A percentile compares a stretch with the other conserved stretches of the same genome.
phyloP scores from a whole-genome alignment of 1,140 invertebrate genomes.

The Drosophila lini region DNA sequence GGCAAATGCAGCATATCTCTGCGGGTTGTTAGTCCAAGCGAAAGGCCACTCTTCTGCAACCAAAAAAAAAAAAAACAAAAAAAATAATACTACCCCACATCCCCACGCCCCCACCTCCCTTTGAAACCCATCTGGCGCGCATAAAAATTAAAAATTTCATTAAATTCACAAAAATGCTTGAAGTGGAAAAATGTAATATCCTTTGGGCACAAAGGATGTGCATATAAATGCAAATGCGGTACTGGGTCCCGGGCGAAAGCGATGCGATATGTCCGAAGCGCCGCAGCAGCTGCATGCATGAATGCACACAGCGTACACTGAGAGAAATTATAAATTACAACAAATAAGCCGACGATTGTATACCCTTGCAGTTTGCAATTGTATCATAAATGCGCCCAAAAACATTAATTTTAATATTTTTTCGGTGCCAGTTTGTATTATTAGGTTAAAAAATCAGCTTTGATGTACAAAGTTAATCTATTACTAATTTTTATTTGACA shows the following conservation, averaged over 20 bases:
- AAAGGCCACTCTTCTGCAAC: constrained; percentile 22
- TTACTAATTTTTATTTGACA: too few species aligned
- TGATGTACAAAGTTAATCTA: too few species aligned
- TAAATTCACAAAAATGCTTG: constrained; percentile 82
- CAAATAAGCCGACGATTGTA: too few species aligned
- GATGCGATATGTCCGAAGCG: constrained; percentile 44
- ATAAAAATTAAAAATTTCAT: constrained; percentile 83
- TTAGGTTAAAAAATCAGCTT: too few species aligned
- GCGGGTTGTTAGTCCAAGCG: constrained; percentile 48
- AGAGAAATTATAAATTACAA: background rate
- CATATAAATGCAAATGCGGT: constrained; percentile 81
- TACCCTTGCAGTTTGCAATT: too few species aligned
- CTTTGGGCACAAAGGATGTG: constrained; percentile 82
- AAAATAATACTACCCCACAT: too few species aligned
- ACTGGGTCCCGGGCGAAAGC: constrained; percentile 30
- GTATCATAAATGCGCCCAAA: too few species aligned
- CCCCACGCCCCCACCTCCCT: background rate
- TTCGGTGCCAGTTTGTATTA: too few species aligned
- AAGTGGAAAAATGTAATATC: constrained; percentile 83
- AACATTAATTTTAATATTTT: accelerated
- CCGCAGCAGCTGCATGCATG: constrained; percentile 38
- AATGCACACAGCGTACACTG: constrained; percentile 35
- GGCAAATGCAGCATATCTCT: constrained; percentile 49
- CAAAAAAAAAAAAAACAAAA: background rate
- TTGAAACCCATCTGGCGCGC: constrained; percentile 39